Evolutionary conservation across 2,888 invertebrate species (phyloP), one percentile per base, ranked within the genome.

Genomic region (Tinea trinotella): DNA sequence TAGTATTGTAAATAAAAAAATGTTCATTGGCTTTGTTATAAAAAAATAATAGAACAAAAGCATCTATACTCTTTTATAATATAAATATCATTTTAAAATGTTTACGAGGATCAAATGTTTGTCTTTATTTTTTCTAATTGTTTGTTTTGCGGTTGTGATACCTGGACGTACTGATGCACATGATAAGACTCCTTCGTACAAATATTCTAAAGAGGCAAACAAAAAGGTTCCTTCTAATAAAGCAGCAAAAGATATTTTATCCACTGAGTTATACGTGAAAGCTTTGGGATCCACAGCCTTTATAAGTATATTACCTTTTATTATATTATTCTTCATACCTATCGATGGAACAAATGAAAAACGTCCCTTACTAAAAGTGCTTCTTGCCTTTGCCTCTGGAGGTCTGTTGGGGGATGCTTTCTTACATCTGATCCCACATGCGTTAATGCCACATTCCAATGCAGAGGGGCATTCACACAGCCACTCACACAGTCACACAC

Each of bases 401-500:
- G 97, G 99, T 48, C 88, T 99, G 10, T 88, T 99, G 0, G 99
- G 99, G 5, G 99, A 99, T 87, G 99, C 99, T 0, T 99, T 99
- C 76, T 88, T 99, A 4, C 99, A 99, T 83, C 87, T 99, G 59
- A 99, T 99, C 68, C 99, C 99, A 1, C 99, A 99, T 78, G 98
- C 99, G 49, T 89, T 92, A 20, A 67, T 70, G 55, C 70, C 79
- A 1, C 64, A 62, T 56, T 60, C 60, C n/a, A 64, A 59, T 18
- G 59, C 56, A 6, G 87, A 87, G 60, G 89, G 91, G 0, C 85
- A 87, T 52, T 62, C 68, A 0, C 83, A 87, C 60, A 76, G 78
- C 17, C 89, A 89, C 60, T 72, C 79, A 9, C 90, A 93, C 66
- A 70, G 80, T 0, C 89, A 90, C 62, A 66, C 62, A 15, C 68